Evolutionary conservation across 30 jellyfish, hydroid and myxozoan genomes (phyloP), one percentile per base, ranked within the genome.

Genomic region (Aurelia sp.): DNA sequence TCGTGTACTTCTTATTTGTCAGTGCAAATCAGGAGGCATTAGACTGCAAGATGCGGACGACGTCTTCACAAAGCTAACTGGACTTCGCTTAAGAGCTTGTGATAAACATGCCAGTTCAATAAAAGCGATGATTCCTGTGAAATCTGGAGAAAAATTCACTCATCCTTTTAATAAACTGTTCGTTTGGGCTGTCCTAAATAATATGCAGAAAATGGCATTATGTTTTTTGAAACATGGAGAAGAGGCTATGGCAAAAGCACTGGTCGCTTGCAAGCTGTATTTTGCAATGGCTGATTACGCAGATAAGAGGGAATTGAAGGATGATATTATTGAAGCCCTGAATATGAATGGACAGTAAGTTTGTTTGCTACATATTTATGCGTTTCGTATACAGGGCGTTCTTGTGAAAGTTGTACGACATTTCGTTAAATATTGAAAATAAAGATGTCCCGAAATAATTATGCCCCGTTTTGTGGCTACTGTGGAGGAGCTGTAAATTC

Each of bases 151-250:
- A 53, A 48, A 86, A 55, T 84, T 84, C 35, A 60, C 30, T 9
- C 66, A 68, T 13, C 97, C 98, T 1, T 92, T 79, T 76, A 66
- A 78, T 52, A 89, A 89, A 62, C 73, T 94, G 72, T 94, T 94
- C 65, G 47, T 94, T 30, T 94, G 97, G 97, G 97, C 99, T 10
- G 91, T 94, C 33, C 81, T 94, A 4, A 81, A 76, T 61, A 89
- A 89, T 81, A 89, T 84, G 96, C 97, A 85, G 52, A 89, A 89
- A 37, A 84, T 84, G 97, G 99, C 99, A 8, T 79, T 82, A 30
- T 94, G 74, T 47, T 55, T 94, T 12, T 89, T 96, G 97, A 74
- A 76, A 51, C 80, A 65, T 35, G 99, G 96, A 18, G 96, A 84
- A 74, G 96, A 85, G 52, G 76, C 95, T 31, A 61, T 89, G 84